Evolutionary conservation across 2,113 vertebrate genomes (phyloP), one percentile per base, ranked within the genome.

Genomic region (Salvelinus alpinus): DNA sequence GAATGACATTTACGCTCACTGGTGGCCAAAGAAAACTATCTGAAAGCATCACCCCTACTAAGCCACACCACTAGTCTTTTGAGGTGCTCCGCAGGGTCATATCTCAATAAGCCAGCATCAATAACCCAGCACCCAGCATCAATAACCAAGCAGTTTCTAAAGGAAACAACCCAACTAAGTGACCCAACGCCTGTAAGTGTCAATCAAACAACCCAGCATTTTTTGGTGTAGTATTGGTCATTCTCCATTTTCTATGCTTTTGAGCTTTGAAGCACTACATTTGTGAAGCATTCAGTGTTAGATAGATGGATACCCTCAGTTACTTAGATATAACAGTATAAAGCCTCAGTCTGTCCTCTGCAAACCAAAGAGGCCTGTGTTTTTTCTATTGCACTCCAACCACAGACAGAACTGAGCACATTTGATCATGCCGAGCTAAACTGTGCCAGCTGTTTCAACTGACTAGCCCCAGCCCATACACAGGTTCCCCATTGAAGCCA

Each of bases 371-470:
- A 44, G 9, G 9, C 38, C 38, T 44, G 38, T 74, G 87, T 87
- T 88, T 88, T 91, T 92, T 94, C 82, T 86, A 84, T 85, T 84
- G 80, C 87, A 85, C 79, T 72, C 73, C 87, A 86, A 90, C 93
- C 88, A 74, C 92, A 93, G 86, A 79, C 92, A 89, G 16, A 89
- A 87, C 38, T 44, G 38, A 44, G 69, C 85, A 78, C 84, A 73
- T 59, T 89, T 84, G 65, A 90, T 92, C 84, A 86, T 64, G 89
- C 93, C 76, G 86, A 88, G 77, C 91, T 94, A 93, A 95, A 90
- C 4, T 88, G 85, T 92, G 91, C 93, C 96, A 96, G 96, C 96
- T 96, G 95, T 93, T 88, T 76, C 93, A 95, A 96, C 90, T 91
- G 87, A 85, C 85, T 38, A 72, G 83, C 11, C 75, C 62, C 70